Percentiles rank a stretch among this genome's conserved stretches.
phyloP scores from a whole-genome alignment of 37 sponge, comb jelly and placozoan genomes.

The Hexactinellida sp. region DNA sequence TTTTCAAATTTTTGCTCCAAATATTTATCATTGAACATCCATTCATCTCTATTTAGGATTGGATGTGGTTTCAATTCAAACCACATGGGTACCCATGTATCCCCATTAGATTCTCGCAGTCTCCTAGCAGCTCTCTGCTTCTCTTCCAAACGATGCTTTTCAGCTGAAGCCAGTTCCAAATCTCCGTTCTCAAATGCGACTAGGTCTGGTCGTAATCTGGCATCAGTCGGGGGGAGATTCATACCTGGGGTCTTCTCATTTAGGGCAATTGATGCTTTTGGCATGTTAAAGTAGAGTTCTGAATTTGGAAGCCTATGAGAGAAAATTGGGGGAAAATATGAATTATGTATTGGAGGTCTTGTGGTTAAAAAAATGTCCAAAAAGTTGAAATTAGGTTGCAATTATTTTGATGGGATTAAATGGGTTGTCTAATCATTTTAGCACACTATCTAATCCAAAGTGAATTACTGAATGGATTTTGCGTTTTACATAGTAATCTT shows the following conservation, averaged over 20 bases:
- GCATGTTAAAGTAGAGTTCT: background rate
- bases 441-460: too few relatives aligned
- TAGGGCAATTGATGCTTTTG: background rate
- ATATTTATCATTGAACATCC: background rate
- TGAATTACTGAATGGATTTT: too few relatives aligned
- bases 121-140: slow-evolving; percentile 31
- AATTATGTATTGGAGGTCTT: too few relatives aligned
- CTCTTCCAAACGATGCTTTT: slow-evolving; percentile 42
- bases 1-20: slow-evolving; percentile 10
- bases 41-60: background rate
- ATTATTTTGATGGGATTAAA: too few relatives aligned
- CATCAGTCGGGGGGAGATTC: background rate
- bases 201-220: background rate
- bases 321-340: background rate
- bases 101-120: background rate
- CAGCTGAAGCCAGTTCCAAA: slow-evolving; percentile 30
- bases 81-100: slow-evolving; percentile 23
- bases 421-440: too few relatives aligned
- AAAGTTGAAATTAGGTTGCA: too few relatives aligned
- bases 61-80: background rate
- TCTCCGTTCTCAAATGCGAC: background rate
- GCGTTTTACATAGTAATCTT: too few relatives aligned
- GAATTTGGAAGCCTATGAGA: background rate
- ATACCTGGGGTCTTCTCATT: background rate
- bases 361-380: too few relatives aligned